Percentiles rank a stretch among this genome's conserved stretches.
These are phyloP conservation scores for Diaperis boleti DNA, from an alignment of 2,888 invertebrate species.

Conservation along the genomic window DNA sequence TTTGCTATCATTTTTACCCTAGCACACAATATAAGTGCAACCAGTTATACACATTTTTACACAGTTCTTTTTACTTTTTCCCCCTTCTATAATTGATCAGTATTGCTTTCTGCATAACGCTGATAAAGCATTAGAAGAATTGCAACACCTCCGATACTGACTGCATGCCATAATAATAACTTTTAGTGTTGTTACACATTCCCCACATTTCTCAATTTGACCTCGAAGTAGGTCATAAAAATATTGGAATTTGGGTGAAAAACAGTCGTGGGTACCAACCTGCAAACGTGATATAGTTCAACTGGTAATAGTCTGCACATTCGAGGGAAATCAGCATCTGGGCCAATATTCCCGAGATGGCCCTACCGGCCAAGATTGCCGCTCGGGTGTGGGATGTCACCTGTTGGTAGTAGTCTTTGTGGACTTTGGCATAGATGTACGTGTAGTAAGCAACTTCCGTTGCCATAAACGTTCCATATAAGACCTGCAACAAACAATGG, in stretches of 20 bases:
- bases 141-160: no score
- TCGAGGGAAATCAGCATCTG: conserved; percentile 80
- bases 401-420: conserved; percentile 79
- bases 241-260: no score
- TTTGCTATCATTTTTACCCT: no score
- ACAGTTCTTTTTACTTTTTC: no score
- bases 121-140: no score
- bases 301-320: conserved; percentile 77
- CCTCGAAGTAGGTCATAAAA: no score
- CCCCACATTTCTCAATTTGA: not conserved
- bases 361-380: conserved; percentile 84
- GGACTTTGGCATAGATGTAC: conserved; percentile 93
- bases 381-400: conserved; percentile 90
- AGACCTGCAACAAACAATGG: conserved; percentile 76
- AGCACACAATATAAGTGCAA: no score
- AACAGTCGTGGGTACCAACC: conserved; percentile 70
- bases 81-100: no score
- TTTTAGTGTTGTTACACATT: no score
- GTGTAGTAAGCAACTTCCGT: conserved; percentile 94
- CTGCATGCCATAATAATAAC: no score
- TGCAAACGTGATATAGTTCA: conserved; percentile 84
- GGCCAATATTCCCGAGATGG: conserved; percentile 78
- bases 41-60: no score
- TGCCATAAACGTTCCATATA: conserved; percentile 88
- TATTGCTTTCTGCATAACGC: no score